Evolutionary conservation across 2,797 vertebrate genomes (phyloP).

Genomic region (Pogonophryne albipinna): DNA sequence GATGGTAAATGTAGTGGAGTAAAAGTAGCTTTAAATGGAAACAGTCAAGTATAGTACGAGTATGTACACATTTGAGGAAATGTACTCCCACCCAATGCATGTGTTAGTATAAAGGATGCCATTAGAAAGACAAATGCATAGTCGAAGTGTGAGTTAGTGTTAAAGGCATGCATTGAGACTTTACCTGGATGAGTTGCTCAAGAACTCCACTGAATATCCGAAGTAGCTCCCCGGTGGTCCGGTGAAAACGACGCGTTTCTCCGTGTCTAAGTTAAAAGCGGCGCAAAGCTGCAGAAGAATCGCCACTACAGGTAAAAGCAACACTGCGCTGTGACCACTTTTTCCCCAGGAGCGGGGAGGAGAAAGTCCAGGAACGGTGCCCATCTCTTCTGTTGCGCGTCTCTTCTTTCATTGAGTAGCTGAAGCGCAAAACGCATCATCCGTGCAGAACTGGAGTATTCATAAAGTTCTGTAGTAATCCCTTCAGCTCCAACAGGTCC

Average conservation of each 20-base stretch:
- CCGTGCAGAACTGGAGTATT: slow-evolving; percentile 49
- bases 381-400: slow-evolving; percentile 74
- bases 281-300: slow-evolving; percentile 60
- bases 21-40: too few species aligned
- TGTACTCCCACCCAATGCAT: too few species aligned
- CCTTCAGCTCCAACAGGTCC: slow-evolving; percentile 43
- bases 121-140: too few species aligned
- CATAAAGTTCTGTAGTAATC: slow-evolving; percentile 27
- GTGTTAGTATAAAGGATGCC: background rate
- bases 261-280: slow-evolving; percentile 87
- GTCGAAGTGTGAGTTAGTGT: background rate
- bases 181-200: slow-evolving; percentile 83
- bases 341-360: slow-evolving; percentile 15
- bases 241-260: slow-evolving; percentile 79
- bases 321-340: background rate
- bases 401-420: slow-evolving; percentile 70
- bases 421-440: slow-evolving; percentile 72
- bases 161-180: slow-evolving; percentile 4
- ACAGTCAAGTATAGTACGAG: too few species aligned
- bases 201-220: slow-evolving; percentile 89
- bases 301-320: slow-evolving; percentile 43
- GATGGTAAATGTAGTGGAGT: too few species aligned
- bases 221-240: slow-evolving; percentile 87
- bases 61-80: too few species aligned
- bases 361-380: slow-evolving; percentile 59